Percentiles rank a stretch among this genome's conserved stretches.
Conservation (phyloP, 2,888 invertebrate species). For the Geotrupes spiniger region DNA sequence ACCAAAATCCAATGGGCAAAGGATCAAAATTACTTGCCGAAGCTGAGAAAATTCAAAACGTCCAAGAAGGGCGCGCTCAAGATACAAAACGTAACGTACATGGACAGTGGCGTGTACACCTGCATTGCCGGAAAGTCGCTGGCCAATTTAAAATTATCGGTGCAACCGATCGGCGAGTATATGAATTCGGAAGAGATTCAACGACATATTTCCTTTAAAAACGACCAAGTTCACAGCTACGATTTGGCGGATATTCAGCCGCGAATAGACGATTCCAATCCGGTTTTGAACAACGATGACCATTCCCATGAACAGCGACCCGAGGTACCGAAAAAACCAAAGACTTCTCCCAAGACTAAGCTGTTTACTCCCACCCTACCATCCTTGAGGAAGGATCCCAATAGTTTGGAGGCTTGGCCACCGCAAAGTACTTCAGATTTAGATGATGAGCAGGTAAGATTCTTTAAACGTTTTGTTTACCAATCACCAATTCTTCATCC, state of each 20-base stretch:
- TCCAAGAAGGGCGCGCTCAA: constrained; percentile 89
- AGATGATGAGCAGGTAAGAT: constrained; percentile 29
- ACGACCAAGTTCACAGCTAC: constrained; percentile 38
- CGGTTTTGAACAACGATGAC: constrained; percentile 55
- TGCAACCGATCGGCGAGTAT: constrained; percentile 77
- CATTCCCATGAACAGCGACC: constrained; percentile 67
- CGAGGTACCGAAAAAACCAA: constrained; percentile 43
- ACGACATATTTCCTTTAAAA: constrained; percentile 38
- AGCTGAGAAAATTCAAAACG: constrained; percentile 81
- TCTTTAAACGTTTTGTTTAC: background rate
- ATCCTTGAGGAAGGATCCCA: constrained; percentile 35
- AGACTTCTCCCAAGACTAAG: constrained; percentile 37
- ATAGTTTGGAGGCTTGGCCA: constrained; percentile 37
- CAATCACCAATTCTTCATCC: no score
- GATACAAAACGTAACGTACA: constrained; percentile 73
- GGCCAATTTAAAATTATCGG: constrained; percentile 76
- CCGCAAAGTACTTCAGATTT: constrained; percentile 37
- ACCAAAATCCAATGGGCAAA: constrained; percentile 88
- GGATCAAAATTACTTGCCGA: constrained; percentile 73
- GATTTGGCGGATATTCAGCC: constrained; percentile 39
- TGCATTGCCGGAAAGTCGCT: constrained; percentile 81
- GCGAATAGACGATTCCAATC: constrained; percentile 46
- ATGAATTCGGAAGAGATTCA: constrained; percentile 75
- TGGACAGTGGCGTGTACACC: constrained; percentile 80
- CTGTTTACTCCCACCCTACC: constrained; percentile 44